These are phyloP conservation scores for Nasalis larvatus DNA, from an alignment of 2,113 vertebrate species.

Conservation along the genomic window DNA sequence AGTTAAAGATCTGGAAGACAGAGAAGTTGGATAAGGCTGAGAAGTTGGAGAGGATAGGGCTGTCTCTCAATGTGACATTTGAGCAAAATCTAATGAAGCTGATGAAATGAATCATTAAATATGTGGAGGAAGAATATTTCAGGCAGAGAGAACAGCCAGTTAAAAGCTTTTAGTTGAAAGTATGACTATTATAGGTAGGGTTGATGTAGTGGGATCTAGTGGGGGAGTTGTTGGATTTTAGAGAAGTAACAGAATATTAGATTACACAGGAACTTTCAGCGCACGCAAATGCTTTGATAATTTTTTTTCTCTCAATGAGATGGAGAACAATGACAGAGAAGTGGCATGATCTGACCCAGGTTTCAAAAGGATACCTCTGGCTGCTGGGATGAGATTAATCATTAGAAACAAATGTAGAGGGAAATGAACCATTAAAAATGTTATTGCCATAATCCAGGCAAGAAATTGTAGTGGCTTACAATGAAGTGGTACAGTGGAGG, in stretches of 20 bases:
- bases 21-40: background rate
- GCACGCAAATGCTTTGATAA: background rate
- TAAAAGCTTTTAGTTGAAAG: background rate
- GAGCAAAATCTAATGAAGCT: background rate
- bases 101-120: background rate
- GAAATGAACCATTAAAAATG: background rate
- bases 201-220: background rate
- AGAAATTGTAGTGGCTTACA: background rate
- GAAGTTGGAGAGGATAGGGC: background rate
- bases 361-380: background rate
- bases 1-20: background rate
- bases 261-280: background rate
- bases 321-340: background rate
- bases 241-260: background rate
- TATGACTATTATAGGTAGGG: background rate
- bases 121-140: background rate
- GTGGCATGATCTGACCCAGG: background rate
- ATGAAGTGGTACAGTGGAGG: background rate
- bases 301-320: background rate
- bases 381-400: background rate
- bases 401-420: background rate
- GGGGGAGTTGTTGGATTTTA: background rate
- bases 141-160: background rate
- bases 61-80: background rate
- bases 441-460: background rate